phyloP scores from a whole-genome alignment of 2,797 vertebrate species.

The Cynopterus sphinx region DNA sequence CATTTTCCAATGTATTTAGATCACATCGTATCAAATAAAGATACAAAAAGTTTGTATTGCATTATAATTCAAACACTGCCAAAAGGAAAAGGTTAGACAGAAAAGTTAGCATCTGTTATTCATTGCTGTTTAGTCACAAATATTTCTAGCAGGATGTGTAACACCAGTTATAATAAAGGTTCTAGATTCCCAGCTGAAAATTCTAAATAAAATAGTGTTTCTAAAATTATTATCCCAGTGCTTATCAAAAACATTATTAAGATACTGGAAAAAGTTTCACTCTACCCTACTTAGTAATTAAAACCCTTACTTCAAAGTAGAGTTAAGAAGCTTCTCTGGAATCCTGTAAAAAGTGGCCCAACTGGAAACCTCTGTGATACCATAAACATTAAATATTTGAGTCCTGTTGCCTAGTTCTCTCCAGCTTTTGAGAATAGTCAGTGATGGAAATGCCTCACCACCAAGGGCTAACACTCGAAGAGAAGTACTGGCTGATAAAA shows the following conservation, averaged over 20 bases:
- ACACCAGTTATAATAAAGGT: neutral
- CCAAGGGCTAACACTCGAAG: constrained; percentile 95
- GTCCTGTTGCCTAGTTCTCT: constrained; percentile 91
- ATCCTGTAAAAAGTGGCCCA: constrained; percentile 94
- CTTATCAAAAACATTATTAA: neutral
- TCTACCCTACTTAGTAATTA: neutral
- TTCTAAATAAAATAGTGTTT: neutral
- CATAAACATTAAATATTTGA: constrained; percentile 94
- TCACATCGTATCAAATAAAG: constrained; percentile 34
- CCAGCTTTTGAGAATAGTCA: constrained; percentile 90
- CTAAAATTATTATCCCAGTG: neutral
- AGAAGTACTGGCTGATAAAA: constrained; percentile 89
- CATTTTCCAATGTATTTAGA: constrained; percentile 44
- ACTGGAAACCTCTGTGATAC: constrained; percentile 97
- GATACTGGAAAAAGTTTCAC: neutral
- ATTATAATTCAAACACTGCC: constrained; percentile 18
- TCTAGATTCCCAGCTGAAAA: neutral
- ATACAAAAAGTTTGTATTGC: neutral
- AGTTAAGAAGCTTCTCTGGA: constrained; percentile 85
- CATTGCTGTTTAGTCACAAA: neutral
- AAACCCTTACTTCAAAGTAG: constrained; percentile 42
- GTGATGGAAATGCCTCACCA: constrained; percentile 92
- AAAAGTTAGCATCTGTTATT: neutral
- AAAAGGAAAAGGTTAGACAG: neutral
- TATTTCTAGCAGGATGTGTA: neutral